phyloP scores from a whole-genome alignment of 2,797 vertebrate species.

The Mormyrus proboscirostris region DNA sequence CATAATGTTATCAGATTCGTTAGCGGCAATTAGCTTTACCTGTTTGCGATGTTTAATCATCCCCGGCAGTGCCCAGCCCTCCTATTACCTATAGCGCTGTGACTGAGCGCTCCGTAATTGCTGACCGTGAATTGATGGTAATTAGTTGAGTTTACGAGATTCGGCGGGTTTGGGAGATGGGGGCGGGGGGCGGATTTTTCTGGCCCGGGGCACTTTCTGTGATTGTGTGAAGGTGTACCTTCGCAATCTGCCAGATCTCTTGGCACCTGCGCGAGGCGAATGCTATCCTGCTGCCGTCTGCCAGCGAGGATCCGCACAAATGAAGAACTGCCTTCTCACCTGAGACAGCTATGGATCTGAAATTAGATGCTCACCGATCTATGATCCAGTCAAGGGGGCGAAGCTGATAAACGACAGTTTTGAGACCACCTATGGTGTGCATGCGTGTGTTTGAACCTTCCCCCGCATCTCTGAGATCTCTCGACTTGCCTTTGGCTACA shows the following conservation, averaged over 20 bases:
- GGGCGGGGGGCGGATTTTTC: conserved; percentile 12
- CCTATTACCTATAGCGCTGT: conserved; percentile 58
- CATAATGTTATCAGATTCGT: conserved; percentile 57
- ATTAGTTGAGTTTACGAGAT: conserved; percentile 63
- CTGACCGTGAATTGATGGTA: conserved; percentile 59
- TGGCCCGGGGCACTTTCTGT: conserved; percentile 19
- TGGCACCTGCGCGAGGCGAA: conserved; percentile 38
- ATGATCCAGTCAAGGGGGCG: conserved; percentile 35
- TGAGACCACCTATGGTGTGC: conserved; percentile 54
- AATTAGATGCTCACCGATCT: conserved; percentile 33
- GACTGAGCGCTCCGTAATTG: conserved; percentile 63
- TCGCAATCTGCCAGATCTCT: conserved; percentile 45
- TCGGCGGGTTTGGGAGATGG: conserved; percentile 39
- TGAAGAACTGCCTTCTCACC: conserved; percentile 58
- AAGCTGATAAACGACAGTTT: conserved; percentile 36
- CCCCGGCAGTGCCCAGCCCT: conserved; percentile 48
- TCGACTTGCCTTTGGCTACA: conserved; percentile 32
- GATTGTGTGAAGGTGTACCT: conserved; percentile 21
- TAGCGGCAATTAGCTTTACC: conserved; percentile 67
- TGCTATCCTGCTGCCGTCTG: conserved; percentile 59
- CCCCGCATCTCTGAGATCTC: conserved; percentile 28
- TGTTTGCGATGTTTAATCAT: conserved; percentile 52
- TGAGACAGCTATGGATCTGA: conserved; percentile 47
- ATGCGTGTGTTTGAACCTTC: conserved; percentile 31
- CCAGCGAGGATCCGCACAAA: conserved; percentile 58